Percentiles rank a stretch among this genome's conserved stretches.
Conservation (phyloP, 1,140 invertebrate species). For the Drosophila arizonae region DNA sequence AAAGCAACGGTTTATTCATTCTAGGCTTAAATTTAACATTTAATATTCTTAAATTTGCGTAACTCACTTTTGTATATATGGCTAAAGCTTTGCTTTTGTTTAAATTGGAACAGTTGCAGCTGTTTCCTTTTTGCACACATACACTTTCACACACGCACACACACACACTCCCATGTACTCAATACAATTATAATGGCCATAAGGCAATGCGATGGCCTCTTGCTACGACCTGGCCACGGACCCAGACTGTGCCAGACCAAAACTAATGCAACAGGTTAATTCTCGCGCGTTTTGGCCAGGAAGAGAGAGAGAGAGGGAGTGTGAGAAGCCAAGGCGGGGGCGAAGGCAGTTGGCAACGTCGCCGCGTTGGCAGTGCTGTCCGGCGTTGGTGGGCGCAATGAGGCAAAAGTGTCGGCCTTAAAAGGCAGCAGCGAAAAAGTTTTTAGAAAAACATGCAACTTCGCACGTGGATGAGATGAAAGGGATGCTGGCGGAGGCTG, state of each 20-base stretch:
- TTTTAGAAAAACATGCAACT: conserved; percentile 63
- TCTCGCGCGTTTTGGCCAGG: conserved; percentile 45
- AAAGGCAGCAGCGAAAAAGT: conserved; percentile 64
- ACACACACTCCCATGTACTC: background rate
- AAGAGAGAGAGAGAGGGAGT: background rate
- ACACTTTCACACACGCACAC: background rate
- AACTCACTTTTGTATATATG: background rate
- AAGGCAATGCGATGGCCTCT: conserved; percentile 33
- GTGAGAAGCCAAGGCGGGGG: conserved; percentile 1
- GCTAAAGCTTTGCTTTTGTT: background rate
- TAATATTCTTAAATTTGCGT: background rate
- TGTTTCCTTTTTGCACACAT: conserved; percentile 13
- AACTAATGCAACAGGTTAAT: conserved; percentile 69
- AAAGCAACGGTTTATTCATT: background rate
- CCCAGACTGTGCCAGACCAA: conserved; percentile 12
- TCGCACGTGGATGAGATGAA: conserved; percentile 40
- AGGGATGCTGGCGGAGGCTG: background rate
- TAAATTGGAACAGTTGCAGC: conserved; percentile 13
- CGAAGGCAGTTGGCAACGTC: background rate
- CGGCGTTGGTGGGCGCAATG: conserved; percentile 51
- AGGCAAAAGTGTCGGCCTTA: conserved; percentile 67
- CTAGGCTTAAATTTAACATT: background rate
- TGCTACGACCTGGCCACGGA: conserved; percentile 26
- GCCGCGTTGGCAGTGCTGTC: conserved; percentile 4
- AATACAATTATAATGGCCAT: conserved; percentile 40